Base-by-base conservation (phyloP, 2,113 vertebrate species). In the Heterochromis multidens region DNA sequence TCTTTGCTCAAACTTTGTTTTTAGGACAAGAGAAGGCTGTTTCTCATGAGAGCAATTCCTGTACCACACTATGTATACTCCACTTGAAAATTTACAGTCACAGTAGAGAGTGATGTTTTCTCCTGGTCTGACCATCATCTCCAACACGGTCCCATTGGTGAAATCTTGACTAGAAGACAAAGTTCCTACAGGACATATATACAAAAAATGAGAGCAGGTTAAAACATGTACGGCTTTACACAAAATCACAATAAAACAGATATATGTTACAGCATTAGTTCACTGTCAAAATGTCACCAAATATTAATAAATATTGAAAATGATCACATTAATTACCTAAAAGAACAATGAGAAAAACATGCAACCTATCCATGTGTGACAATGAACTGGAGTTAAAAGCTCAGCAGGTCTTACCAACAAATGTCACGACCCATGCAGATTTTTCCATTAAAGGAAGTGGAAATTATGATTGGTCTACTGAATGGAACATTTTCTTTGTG, bases 31-130 rank as follows among this genome's bases (percentile, higher is more conserved):
- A 59, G 88, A 0, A 27, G 81, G 81, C 27, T 89, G 80, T 21
- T 86, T 86, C 40, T 60, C 37, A 80, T 86, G 84, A 62, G 81
- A 89, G 29, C 84, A 81, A 29, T 84, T 89, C 61, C 81, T 86
- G 79, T 59, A 89, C 88, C 88, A 93, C 62, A 88, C 33, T 52
- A 79, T 90, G 17, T 9, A 61, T 3, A 40, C 56, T 86, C 84
- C 87, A 31, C 0, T 1, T 25, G 84, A 67, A 14, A 0, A 0
- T 67, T 61, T 65, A 33, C 83, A 91, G 88, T 93, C 92, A 82
- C 93, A 92, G 40, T 83, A 58, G 3, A 92, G 46, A 70, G 90
- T 92, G 61, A 90, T 67, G 57, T 85, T 88, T 21, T 92, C 92
- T 92, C 90, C 90, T 37, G 82, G 77, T 62, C 37, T 83, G 61